Evolutionary conservation across 2,797 vertebrate species (phyloP).

Genomic region (Phoxinus dragarum): DNA sequence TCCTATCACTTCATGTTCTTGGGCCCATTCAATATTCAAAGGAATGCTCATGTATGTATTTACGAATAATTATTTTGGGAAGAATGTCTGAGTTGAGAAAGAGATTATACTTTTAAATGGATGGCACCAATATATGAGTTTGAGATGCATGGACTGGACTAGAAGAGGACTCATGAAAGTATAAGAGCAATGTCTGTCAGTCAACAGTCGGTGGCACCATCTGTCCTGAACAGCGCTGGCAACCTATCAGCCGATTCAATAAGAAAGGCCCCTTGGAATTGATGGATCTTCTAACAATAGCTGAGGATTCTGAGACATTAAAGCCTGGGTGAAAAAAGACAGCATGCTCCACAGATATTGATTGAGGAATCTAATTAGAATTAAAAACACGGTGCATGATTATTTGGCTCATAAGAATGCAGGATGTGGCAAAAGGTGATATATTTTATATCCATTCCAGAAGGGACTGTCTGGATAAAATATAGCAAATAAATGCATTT

Average conservation of each 20-base stretch:
- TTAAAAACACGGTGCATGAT: slow-evolving; percentile 21
- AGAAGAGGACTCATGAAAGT: slow-evolving; percentile 5
- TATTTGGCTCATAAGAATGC: slow-evolving; percentile 28
- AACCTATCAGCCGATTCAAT: slow-evolving; percentile 41
- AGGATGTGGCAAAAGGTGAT: neutral
- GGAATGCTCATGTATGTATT: neutral
- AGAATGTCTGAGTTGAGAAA: neutral
- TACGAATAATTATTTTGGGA: neutral
- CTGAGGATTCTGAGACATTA: slow-evolving; percentile 37
- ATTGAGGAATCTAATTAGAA: slow-evolving; percentile 48
- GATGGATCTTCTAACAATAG: slow-evolving; percentile 29
- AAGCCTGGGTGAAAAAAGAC: slow-evolving; percentile 36
- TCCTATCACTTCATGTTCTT: neutral
- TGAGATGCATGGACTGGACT: neutral
- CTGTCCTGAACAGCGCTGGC: slow-evolving; percentile 21
- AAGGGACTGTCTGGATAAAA: neutral
- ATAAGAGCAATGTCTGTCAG: slow-evolving; percentile 42
- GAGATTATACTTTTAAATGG: neutral
- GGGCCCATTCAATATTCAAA: neutral
- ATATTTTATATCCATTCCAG: neutral
- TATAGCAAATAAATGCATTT: neutral
- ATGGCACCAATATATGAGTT: neutral
- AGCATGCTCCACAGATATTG: slow-evolving; percentile 32
- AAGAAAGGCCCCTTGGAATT: slow-evolving; percentile 29
- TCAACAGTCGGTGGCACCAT: slow-evolving; percentile 34